Evolutionary conservation across 2,888 invertebrate species (phyloP), one percentile per base, ranked within the genome.

Genomic region (Dexiosoma caninum): DNA sequence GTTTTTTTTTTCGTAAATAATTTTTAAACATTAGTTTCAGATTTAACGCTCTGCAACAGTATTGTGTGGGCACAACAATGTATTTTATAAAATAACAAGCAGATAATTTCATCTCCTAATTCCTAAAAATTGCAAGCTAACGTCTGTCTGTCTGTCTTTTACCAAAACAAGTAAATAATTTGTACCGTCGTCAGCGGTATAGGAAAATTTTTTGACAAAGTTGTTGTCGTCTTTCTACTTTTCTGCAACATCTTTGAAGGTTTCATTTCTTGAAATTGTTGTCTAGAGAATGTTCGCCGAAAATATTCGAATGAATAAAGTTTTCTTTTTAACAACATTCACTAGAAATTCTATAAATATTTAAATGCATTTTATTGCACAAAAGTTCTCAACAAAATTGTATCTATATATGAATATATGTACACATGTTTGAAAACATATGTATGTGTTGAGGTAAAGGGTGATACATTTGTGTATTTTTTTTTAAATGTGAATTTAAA

Each of bases 121-220:
- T 59, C 35, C 72, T 69, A 70, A 70, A 77, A 75, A 81, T 74
- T 79, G 64, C 81, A 79, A 71, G 81, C 79, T 83, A 8, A 46
- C 21, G 12, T 67, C 59, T 70, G 78, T 82, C 75, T 82, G 77
- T 12, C 9, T 55, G 23, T n/a, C 82, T 74, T 66, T 81, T 78
- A 72, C 53, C n/a, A 72, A 64, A 70, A 79, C 78, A 81, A 82
- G 82, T 83, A 82, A 83, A 83, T 84, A 82, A 81, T 80, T 82
- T 70, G 75, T n/a, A 57, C 19, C 66, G 14, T 42, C 30, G 30
- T 51, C 59, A 66, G 59, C 66, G 66, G 51, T 35, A 51, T 12
- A 51, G 12, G 42, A 37, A 71, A 23, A 66, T 16, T 10, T 49
- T 40, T 44, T 62, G 12, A 42, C 10, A 42, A 35, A 53, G 9